Evolutionary conservation across 2,888 invertebrate genomes (phyloP), one percentile per base, ranked within the genome.

Genomic region (Latheticus oryzae): DNA sequence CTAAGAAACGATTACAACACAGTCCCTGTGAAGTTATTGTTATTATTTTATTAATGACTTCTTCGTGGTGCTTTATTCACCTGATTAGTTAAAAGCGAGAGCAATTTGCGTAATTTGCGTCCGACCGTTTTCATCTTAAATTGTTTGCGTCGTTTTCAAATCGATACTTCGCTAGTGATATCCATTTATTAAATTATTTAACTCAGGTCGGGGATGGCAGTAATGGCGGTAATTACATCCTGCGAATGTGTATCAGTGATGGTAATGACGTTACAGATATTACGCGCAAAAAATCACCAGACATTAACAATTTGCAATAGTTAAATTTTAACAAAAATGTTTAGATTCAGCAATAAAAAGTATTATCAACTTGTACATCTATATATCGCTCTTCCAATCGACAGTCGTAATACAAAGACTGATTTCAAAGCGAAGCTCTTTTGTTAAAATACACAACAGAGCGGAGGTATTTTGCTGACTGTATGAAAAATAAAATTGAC

Each of bases 121-220:
- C 30, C 13, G 15, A 15, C 11, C 13, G 21, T 19, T 37, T 37
- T 37, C 17, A 37, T 37, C 37, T 19, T 17, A 9, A 21, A 17
- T 26, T 26, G 12, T 42, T 26, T 17, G 35, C 2, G 11, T 15
- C 26, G 13, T n/a, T 8, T 17, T n/a, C 8, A 33, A 33, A 47
- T 47, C 47, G 33, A 47, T 47, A 17, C 28, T 43, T 17, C 9
- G 33, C 23, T 45, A 35, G 38, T 48, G 42, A 53, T 65, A 42
- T 26, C 42, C 42, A 65, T 67, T 65, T 65, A 66, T 66, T 66
- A 67, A 66, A 67, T 67, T 33, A 33, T 47, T 47, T 35, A 33
- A 33, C 23, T 35, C 8, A 15, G 8, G 43, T 43, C 43, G 43
- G 28, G 43, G 45, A 17, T 26, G 48, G 24, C 19, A 7, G 35